Base-by-base conservation (phyloP, 2,888 invertebrate genomes). In the Spicauda simplicius region DNA sequence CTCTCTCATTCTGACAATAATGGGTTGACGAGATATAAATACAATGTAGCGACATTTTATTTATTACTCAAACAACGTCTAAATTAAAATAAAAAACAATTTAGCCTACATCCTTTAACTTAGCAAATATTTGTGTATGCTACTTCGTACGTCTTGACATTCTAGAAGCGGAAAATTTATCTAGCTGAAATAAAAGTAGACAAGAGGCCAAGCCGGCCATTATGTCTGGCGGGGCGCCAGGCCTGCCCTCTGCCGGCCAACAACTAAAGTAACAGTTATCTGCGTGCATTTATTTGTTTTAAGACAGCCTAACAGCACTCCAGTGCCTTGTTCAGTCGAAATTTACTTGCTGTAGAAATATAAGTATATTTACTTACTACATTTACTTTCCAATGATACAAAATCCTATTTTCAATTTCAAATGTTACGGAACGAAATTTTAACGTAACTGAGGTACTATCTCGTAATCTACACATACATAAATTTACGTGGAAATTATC, bases 121-220 rank as follows among this genome's bases (percentile, higher is more conserved):
- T 33, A 25, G 25, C 25, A 33, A 33, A 41, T 41, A 12, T 41
- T 41, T 41, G 12, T 41, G 1, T 41, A 14, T 41, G 41, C 14
- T 55, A 30, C 60, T 55, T 67, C 18, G 41, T 83, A 82, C 85
- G 82, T 86, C 80, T 80, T 86, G 84, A 80, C 80, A 81, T 85
- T 85, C 84, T 86, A 87, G 85, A 80, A 84, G 85, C 81, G 79
- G 80, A 81, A 83, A 85, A 88, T 89, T 84, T 89, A 88, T 89
- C 83, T 88, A 84, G 85, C 83, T 81, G 87, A 87, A 89, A 85
- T 87, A 87, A 88, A 86, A 83, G 84, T 77, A 78, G 83, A 79
- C 80, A 80, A 81, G 78, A 81, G 72, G 79, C 78, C 79, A 82
- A 81, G 78, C 78, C 77, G 78, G 75, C 81, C 82, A 85, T 87